Evolutionary conservation across 2,797 vertebrate species (phyloP).

Genomic region (Ceryle rudis): DNA sequence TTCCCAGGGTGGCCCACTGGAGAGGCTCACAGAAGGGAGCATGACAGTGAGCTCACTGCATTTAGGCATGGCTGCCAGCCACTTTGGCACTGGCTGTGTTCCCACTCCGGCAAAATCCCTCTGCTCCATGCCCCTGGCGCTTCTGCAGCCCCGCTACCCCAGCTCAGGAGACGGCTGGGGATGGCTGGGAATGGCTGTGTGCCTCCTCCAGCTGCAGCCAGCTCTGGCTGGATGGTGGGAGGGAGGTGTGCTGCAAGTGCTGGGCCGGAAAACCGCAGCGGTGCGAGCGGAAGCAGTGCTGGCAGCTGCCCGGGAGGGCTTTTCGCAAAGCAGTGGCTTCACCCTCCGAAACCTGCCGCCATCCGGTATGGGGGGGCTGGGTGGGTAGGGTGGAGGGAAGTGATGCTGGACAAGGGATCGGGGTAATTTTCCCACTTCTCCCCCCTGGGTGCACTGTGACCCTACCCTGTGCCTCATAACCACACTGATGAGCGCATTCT

Average conservation of each 20-base stretch:
- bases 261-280: conserved; percentile 31
- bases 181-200: neutral
- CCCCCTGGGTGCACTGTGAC: accelerated
- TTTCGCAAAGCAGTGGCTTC: neutral
- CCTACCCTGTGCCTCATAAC: accelerated
- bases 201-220: neutral
- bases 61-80: neutral
- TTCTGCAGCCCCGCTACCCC: neutral
- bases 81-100: neutral
- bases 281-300: neutral
- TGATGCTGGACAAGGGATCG: neutral
- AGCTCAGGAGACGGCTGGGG: neutral
- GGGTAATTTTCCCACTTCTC: neutral
- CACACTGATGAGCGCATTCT: neutral
- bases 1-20: neutral
- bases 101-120: accelerated
- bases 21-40: neutral
- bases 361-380: neutral
- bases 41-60: accelerated
- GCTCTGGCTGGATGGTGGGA: neutral
- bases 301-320: neutral
- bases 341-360: neutral
- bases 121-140: neutral
- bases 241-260: neutral
- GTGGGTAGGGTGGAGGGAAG: neutral